Conservation (phyloP, 1,140 invertebrate species). For the Lineus longissimus region DNA sequence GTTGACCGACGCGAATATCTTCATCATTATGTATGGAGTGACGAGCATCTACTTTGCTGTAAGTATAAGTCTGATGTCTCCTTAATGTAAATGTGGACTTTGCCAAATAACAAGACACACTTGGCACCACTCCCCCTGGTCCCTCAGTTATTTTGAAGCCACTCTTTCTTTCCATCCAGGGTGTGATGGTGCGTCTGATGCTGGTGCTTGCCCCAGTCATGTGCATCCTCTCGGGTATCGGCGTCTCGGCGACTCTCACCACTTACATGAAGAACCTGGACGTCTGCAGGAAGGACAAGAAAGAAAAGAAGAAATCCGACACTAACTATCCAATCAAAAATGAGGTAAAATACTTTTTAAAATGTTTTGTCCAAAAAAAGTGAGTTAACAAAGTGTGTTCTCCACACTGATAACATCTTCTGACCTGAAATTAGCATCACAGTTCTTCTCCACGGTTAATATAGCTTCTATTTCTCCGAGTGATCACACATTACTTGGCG, state of each 20-base stretch:
- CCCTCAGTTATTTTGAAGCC: no score
- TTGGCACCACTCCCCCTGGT: no score
- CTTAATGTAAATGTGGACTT: constrained; percentile 89
- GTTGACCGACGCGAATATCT: constrained; percentile 93
- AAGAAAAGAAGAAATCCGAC: constrained; percentile 50
- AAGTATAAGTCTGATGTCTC: constrained; percentile 62
- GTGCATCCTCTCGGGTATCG: constrained; percentile 94
- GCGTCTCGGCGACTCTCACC: constrained; percentile 81
- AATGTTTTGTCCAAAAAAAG: no score
- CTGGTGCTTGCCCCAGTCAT: constrained; percentile 94
- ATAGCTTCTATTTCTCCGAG: no score
- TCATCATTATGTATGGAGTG: constrained; percentile 93
- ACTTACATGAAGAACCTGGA: constrained; percentile 81
- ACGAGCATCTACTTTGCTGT: constrained; percentile 98
- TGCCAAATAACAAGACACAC: no score
- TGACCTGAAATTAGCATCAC: no score
- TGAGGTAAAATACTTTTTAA: constrained; percentile 72
- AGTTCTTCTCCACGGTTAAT: no score
- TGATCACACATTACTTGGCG: no score
- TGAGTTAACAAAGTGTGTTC: no score
- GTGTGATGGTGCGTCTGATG: constrained; percentile 98
- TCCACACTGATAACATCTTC: no score
- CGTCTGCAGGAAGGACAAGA: constrained; percentile 37
- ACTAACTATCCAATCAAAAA: constrained; percentile 77
- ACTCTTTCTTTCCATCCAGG: no score